Base-by-base conservation (phyloP, 2,797 vertebrate species). In the Bovichtus variegatus region DNA sequence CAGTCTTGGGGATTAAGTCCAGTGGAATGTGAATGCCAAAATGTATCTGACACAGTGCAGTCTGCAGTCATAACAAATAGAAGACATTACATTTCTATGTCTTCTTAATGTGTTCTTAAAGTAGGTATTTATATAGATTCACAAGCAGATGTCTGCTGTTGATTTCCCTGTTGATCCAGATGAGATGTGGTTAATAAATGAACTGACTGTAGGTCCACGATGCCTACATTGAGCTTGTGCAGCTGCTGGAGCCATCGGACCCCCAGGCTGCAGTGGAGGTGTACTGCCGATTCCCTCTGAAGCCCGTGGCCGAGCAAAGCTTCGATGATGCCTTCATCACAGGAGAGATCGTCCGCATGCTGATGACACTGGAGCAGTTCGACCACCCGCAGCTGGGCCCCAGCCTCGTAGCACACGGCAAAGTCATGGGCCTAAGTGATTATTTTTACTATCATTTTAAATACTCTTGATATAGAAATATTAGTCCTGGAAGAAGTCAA, bases 291-390 rank as follows among this genome's bases (percentile, higher is more conserved):
- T 94, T 94, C 78, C 94, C 92, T 2, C 84, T 94, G 74, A 94
- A 87, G 76, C 87, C 91, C 0, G 73, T 80, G 50, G 71, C 81
- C 0, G 76, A 94, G 73, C 93, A 94, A 62, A 93, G 82, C 19
- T 94, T 93, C 7, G 82, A 94, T 3, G 94, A 95, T 18, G 94
- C 94, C 54, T 95, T 94, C 86, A 92, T 95, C 73, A 87, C 89
- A 1, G 95, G 94, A 61, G 94, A 95, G 74, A 94, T 93, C 0
- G 55, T 93, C 50, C 91, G 89, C 44, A 70, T 94, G 47, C 89
- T 95, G 47, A 93, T 95, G 86, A 84, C 76, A 12, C 84, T 80
- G 79, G 91, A 94, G 84, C 88, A 90, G 61, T 94, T 83, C 6
- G 89, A 95, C 31, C 94, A 95, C 79, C 85, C 85, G 0, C 88